A percentile compares a stretch with the other conserved stretches of the same genome.
Evolutionary conservation across 2,797 vertebrate genomes (phyloP).

Genomic region (Lagocephalus sceleratus): DNA sequence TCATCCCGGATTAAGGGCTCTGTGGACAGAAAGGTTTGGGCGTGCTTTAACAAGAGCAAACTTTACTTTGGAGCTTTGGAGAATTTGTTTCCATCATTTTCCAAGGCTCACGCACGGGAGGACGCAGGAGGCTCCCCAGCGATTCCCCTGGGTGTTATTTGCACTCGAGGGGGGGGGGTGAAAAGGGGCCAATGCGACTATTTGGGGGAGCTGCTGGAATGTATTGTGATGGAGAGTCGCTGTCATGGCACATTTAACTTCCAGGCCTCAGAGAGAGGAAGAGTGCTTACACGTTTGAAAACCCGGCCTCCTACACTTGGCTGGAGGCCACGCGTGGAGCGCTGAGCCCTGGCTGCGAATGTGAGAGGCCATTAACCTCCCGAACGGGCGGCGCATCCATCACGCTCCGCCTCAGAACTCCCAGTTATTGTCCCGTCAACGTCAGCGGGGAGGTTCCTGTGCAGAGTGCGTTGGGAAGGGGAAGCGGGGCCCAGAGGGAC

Average conservation of each 20-base stretch:
- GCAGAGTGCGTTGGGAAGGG: conserved; percentile 41
- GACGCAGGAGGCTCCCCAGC: conserved; percentile 8
- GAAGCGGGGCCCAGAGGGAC: conserved; percentile 43
- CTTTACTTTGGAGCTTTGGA: conserved; percentile 29
- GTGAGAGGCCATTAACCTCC: conserved; percentile 41
- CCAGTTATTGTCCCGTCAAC: conserved; percentile 41
- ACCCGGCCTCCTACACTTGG: conserved; percentile 34
- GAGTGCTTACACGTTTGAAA: conserved; percentile 43
- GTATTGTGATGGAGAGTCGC: conserved; percentile 61
- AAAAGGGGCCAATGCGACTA: conserved; percentile 41
- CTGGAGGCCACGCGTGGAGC: conserved; percentile 28
- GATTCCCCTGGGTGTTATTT: conserved; percentile 6
- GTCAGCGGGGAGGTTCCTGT: conserved; percentile 51
- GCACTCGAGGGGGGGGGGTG: conserved; percentile 15
- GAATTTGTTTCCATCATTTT: conserved; percentile 39
- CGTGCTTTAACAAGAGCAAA: conserved; percentile 60
- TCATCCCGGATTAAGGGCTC: conserved; percentile 44
- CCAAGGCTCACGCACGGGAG: conserved; percentile 14
- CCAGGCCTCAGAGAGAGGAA: conserved; percentile 49
- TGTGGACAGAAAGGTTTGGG: conserved; percentile 44
- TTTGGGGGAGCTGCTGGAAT: conserved; percentile 46
- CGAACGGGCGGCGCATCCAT: conserved; percentile 41
- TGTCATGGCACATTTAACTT: conserved; percentile 56
- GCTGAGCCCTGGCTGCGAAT: conserved; percentile 22
- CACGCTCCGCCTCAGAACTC: conserved; percentile 18